These are phyloP conservation scores for Bombus consobrinus DNA, from an alignment of 1,140 invertebrate species.

Conservation along the genomic window DNA sequence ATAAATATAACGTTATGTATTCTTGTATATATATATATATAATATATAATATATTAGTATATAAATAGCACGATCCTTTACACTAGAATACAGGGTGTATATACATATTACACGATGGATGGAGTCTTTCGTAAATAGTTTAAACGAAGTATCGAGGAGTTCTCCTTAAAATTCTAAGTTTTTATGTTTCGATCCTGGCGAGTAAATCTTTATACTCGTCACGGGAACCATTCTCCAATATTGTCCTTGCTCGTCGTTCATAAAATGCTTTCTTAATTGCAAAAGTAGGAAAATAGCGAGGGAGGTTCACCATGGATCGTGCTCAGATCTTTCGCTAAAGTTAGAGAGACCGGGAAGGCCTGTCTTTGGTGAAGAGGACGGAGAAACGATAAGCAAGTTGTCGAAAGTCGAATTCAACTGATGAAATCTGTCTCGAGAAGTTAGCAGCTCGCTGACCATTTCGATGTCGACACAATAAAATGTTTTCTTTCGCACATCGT, in stretches of 20 bases:
- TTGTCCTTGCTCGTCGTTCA: constrained; percentile 61
- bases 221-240: constrained; percentile 43
- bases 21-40: constrained; percentile 62
- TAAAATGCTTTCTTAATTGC: constrained; percentile 59
- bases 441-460: constrained; percentile 9
- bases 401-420: constrained; percentile 56
- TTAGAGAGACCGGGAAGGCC: constrained; percentile 24
- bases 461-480: background rate
- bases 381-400: constrained; percentile 70
- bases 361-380: constrained; percentile 69
- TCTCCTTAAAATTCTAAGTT: constrained; percentile 48
- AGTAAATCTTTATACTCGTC: background rate
- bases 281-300: constrained; percentile 76
- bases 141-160: constrained; percentile 54
- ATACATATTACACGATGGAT: constrained; percentile 67
- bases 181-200: constrained; percentile 44
- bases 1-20: constrained; percentile 64
- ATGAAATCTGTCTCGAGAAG: background rate
- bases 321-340: constrained; percentile 5
- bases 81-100: constrained; percentile 65
- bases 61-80: constrained; percentile 68
- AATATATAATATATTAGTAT: constrained; percentile 64
- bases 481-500: background rate
- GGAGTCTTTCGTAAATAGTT: constrained; percentile 66
- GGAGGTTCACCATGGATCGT: constrained; percentile 47